phyloP scores from a whole-genome alignment of 2,113 vertebrate genomes.

The Corythornis madagascariensis region DNA sequence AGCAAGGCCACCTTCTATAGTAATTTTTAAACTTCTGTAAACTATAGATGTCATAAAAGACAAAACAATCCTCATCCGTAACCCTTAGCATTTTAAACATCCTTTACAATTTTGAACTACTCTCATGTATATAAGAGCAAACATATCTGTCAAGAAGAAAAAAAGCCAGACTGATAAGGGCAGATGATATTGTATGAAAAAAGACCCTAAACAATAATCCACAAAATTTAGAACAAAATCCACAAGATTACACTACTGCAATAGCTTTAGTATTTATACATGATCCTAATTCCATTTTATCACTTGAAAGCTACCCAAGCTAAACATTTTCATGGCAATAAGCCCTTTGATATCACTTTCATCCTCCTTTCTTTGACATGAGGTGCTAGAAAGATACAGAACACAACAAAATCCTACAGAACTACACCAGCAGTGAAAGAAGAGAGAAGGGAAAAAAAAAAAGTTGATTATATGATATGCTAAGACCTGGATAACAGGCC shows the following conservation, averaged over 20 bases:
- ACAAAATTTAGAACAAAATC: neutral
- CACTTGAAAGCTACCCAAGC: neutral
- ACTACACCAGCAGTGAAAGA: neutral
- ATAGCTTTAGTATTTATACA: neutral
- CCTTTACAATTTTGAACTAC: neutral
- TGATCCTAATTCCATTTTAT: neutral
- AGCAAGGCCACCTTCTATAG: neutral
- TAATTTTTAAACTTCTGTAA: neutral
- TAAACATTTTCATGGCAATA: neutral
- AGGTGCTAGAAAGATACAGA: neutral
- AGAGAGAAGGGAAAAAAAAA: neutral
- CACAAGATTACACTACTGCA: neutral
- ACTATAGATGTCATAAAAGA: neutral
- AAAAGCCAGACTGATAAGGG: neutral
- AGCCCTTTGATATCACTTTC: neutral
- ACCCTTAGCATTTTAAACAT: neutral
- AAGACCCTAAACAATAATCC: neutral
- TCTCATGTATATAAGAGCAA: neutral
- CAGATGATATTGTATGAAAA: neutral
- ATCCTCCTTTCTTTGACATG: neutral
- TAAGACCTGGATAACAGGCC: too few species aligned
- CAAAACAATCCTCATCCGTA: neutral
- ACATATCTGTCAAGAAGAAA: neutral
- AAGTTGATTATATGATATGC: neutral
- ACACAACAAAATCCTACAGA: neutral